Evolutionary conservation across 2,888 invertebrate species (phyloP), one percentile per base, ranked within the genome.

Genomic region (Parnassius smintheus): DNA sequence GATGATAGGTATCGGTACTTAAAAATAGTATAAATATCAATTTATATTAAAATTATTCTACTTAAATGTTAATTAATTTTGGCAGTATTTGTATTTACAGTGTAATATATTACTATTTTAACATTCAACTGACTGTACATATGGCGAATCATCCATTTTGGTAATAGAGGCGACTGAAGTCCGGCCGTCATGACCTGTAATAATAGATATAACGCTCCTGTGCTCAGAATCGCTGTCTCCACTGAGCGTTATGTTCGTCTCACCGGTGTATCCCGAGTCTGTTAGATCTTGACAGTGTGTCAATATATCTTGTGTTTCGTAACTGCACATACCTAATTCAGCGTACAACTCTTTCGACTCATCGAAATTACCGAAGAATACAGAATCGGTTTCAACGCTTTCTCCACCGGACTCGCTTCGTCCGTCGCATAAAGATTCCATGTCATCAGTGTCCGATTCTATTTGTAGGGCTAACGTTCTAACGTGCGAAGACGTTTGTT

Each of bases 381-480:
- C 96, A 11, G 96, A 97, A 83, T 97, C 96, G 0, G 97, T 97
- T 75, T 96, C 97, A 2, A 96, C 93, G 82, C 96, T 97, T 78
- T 97, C 97, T 2, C 95, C 97, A 0, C 97, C 97, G 35, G 96
- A 97, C 81, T 97, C 97, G 77, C 96, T 96, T 68, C 95, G 94
- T 10, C 95, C 96, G 71, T 96, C 96, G 54, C 95, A 95, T 59
- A 95, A 88, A 41, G 95, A 96, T 76, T 96, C 96, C 63, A 96
- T 94, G 22, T 96, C 96, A 73, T 94, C 96, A 67, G 96, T 94
- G 70, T 94, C 93, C 65, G 94, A 92, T 70, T 93, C 85, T 69
- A 93, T 79, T 59, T 80, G 85, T 54, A 81, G 62, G n/a, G 80
- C 74, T 12, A 81, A 74, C 1, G 83, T 69, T 70, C 84, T 87